Conservation (phyloP, 2,888 invertebrate genomes). For the Himalopsyche anomala region DNA sequence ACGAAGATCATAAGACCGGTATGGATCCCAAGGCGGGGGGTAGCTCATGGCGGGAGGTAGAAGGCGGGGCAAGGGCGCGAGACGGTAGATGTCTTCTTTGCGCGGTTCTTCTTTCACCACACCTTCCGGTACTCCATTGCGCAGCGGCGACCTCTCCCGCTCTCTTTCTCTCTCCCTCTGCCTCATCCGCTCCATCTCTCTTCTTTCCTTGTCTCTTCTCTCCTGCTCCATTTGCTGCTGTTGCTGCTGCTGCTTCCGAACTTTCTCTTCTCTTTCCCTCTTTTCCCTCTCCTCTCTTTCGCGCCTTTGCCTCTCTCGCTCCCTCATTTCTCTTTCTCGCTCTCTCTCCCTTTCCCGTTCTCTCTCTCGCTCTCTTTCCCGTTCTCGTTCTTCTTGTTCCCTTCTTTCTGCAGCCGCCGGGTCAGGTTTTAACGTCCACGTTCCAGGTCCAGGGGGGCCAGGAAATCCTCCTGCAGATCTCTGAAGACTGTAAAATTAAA, state of each 20-base stretch:
- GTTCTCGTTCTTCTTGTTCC: slow-evolving; percentile 78
- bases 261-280: slow-evolving; percentile 75
- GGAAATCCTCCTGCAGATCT: slow-evolving; percentile 79
- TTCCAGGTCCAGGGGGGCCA: slow-evolving; percentile 74
- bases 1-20: slow-evolving; percentile 84
- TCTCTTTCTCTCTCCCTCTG: slow-evolving; percentile 81
- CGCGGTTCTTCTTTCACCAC: slow-evolving; percentile 81
- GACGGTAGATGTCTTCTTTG: slow-evolving; percentile 70
- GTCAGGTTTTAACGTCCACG: slow-evolving; percentile 83
- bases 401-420: slow-evolving; percentile 79
- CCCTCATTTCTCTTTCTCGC: slow-evolving; percentile 73
- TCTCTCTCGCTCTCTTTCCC: slow-evolving; percentile 77
- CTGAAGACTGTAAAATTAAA: slow-evolving; percentile 71
- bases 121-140: slow-evolving; percentile 81
- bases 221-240: slow-evolving; percentile 77
- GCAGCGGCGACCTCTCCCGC: slow-evolving; percentile 85
- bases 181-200: slow-evolving; percentile 77
- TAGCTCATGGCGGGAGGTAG: slow-evolving; percentile 77
- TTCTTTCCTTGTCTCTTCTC: slow-evolving; percentile 76
- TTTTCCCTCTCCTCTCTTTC: slow-evolving; percentile 79
- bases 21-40: slow-evolving; percentile 82
- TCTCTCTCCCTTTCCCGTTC: slow-evolving; percentile 79
- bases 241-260: slow-evolving; percentile 74
- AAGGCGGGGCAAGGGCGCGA: slow-evolving; percentile 69
- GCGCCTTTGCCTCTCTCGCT: slow-evolving; percentile 77